Evolutionary conservation across 2,888 invertebrate genomes (phyloP).

Genomic region (Penaeus monodon): DNA sequence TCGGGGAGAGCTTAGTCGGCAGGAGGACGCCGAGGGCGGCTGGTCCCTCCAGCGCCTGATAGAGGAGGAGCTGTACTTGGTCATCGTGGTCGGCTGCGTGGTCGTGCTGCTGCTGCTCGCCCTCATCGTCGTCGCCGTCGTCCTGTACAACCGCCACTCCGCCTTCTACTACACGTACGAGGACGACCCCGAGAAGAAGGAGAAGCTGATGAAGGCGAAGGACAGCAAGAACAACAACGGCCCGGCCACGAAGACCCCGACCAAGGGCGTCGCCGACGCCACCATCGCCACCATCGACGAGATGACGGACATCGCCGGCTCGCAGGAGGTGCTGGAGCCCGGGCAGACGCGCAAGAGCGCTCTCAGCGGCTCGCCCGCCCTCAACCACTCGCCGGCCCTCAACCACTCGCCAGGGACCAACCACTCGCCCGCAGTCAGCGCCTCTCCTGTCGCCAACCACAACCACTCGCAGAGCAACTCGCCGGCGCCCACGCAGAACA

Average conservation of each 20-base stretch:
- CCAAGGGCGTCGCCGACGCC: conserved; percentile 31
- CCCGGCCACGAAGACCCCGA: conserved; percentile 9
- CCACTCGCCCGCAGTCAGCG: not conserved
- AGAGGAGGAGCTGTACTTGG: conserved; percentile 67
- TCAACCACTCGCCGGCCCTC: conserved; percentile 19
- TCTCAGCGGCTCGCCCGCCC: not conserved
- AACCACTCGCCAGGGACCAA: not conserved
- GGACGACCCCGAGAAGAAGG: conserved; percentile 74
- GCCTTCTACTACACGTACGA: conserved; percentile 86
- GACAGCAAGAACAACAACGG: conserved; percentile 62
- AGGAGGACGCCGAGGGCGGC: conserved; percentile 42
- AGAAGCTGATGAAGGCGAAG: conserved; percentile 50
- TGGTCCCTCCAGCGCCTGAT: conserved; percentile 50
- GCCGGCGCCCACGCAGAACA: conserved; percentile 10
- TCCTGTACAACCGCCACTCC: conserved; percentile 79
- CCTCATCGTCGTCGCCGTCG: conserved; percentile 72
- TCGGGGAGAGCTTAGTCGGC: conserved; percentile 50
- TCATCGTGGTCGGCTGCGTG: conserved; percentile 74
- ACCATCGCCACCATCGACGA: conserved; percentile 65
- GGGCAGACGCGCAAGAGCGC: not conserved
- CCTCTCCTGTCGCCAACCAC: not conserved
- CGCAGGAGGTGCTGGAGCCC: conserved; percentile 43
- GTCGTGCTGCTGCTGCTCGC: conserved; percentile 73
- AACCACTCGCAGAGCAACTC: not conserved
- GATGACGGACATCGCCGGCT: conserved; percentile 55